Conservation (phyloP, 2,888 invertebrate genomes). For the Rhopalosiphum nymphaeae region DNA sequence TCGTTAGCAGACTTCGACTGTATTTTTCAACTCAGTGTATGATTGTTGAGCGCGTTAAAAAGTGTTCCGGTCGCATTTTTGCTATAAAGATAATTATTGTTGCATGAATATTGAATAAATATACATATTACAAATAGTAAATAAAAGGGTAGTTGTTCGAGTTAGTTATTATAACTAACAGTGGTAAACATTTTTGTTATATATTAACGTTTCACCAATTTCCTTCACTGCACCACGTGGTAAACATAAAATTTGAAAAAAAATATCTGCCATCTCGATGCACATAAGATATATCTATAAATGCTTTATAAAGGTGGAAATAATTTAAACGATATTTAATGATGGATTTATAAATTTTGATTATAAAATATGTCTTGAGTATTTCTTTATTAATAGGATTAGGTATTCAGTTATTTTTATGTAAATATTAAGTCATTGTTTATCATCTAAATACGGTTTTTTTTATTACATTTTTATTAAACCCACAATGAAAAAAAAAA, state of each 20-base stretch:
- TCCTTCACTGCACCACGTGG: background rate
- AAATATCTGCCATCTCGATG: background rate
- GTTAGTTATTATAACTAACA: background rate
- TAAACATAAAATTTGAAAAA: background rate
- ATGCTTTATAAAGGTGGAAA: background rate
- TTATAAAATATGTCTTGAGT: background rate
- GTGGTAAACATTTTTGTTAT: background rate
- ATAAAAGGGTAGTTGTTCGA: background rate
- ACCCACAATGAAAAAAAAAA: background rate
- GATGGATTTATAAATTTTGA: background rate
- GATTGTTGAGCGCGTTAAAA: background rate
- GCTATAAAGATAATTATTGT: background rate
- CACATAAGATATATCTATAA: background rate
- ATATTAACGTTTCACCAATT: background rate
- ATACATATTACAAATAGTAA: background rate
- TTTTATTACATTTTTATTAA: background rate
- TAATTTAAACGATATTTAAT: background rate
- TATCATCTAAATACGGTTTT: background rate
- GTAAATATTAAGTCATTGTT: background rate
- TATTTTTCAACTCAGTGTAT: background rate
- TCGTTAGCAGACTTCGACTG: background rate
- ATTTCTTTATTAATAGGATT: background rate
- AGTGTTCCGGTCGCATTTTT: background rate
- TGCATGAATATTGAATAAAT: background rate
- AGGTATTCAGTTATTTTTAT: background rate